Conservation (phyloP, 2,888 invertebrate species). For the Macrophya alboannulata region DNA sequence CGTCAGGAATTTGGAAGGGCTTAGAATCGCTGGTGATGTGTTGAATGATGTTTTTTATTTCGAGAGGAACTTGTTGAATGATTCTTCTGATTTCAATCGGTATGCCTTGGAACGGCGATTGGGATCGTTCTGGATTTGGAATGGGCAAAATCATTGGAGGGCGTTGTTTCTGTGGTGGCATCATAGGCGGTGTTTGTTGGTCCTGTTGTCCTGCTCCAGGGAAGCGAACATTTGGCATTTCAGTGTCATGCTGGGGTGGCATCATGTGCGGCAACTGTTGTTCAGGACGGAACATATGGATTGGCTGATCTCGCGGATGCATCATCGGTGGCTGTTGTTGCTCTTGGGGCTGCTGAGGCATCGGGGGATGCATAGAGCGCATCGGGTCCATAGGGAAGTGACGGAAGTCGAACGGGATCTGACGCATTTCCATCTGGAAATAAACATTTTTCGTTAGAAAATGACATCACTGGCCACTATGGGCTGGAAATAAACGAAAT, state of each 20-base stretch:
- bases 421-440: slow-evolving; percentile 75
- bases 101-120: slow-evolving; percentile 76
- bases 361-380: slow-evolving; percentile 81
- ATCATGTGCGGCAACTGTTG: slow-evolving; percentile 70
- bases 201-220: slow-evolving; percentile 45
- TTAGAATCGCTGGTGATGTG: slow-evolving; percentile 73
- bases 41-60: slow-evolving; percentile 76
- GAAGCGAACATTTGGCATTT: slow-evolving; percentile 77
- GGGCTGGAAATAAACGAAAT: background rate
- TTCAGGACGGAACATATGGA: slow-evolving; percentile 63
- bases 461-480: slow-evolving; percentile 12
- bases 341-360: slow-evolving; percentile 74
- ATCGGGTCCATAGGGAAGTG: slow-evolving; percentile 79
- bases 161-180: slow-evolving; percentile 68
- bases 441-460: background rate
- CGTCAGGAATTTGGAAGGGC: slow-evolving; percentile 71
- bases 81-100: slow-evolving; percentile 76
- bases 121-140: slow-evolving; percentile 71
- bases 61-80: slow-evolving; percentile 75
- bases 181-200: slow-evolving; percentile 55
- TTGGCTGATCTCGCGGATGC: slow-evolving; percentile 60
- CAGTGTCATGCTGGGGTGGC: slow-evolving; percentile 61
- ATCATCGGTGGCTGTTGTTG: slow-evolving; percentile 61
- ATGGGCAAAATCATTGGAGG: slow-evolving; percentile 64
- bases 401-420: slow-evolving; percentile 78